Evolutionary conservation across 2,113 vertebrate genomes (phyloP).

Genomic region (Alethe diademata): DNA sequence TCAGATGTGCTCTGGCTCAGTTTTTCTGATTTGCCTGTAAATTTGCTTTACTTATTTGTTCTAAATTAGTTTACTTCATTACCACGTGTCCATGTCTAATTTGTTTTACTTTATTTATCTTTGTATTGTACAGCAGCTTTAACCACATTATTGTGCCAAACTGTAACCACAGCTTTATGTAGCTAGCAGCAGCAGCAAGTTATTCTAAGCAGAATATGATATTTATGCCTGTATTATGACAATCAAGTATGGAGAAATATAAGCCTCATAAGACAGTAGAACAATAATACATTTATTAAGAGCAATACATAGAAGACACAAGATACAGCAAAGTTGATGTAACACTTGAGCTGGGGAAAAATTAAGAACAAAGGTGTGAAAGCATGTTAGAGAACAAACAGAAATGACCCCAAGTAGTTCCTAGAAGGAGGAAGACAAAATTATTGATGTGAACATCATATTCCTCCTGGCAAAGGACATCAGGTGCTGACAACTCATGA

Average conservation of each 20-base stretch:
- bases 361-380: neutral
- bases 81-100: fast-evolving
- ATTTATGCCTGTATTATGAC: neutral
- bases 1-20: neutral
- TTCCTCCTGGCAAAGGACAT: neutral
- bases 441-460: neutral
- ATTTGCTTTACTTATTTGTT: neutral
- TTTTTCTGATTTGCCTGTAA: neutral
- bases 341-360: neutral
- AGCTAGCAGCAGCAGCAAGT: neutral
- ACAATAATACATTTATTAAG: neutral
- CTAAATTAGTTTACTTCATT: neutral
- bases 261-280: neutral
- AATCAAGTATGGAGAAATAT: neutral
- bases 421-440: neutral
- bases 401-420: neutral
- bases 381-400: neutral
- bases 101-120: neutral
- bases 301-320: neutral
- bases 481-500: fast-evolving
- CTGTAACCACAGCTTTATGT: neutral
- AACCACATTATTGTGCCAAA: too few relatives aligned
- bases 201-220: neutral
- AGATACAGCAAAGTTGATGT: neutral
- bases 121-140: neutral